These are phyloP conservation scores for Tolypeutes matacus DNA, from an alignment of 2,797 vertebrate species.

Conservation along the genomic window DNA sequence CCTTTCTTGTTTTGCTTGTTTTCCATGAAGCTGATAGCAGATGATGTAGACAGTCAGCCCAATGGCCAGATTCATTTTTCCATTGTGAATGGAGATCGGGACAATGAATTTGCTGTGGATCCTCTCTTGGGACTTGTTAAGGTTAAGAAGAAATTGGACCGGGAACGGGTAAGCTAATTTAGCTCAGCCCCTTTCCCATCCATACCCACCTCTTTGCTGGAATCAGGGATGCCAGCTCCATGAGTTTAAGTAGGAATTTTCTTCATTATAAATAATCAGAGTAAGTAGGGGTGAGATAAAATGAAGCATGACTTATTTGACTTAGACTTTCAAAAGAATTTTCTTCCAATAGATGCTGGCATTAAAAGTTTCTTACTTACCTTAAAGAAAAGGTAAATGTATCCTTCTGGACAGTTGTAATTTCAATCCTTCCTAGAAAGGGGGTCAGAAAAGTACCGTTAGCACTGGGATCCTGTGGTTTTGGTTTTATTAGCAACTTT, in stretches of 20 bases:
- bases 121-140: conserved; percentile 93
- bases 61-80: conserved; percentile 95
- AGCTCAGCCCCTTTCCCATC: conserved; percentile 2
- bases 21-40: conserved; percentile 92
- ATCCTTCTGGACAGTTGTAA: conserved; percentile 1
- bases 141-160: conserved; percentile 96
- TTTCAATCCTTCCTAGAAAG: neutral
- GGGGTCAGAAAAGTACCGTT: neutral
- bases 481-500: neutral
- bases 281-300: neutral
- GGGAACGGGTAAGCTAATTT: conserved; percentile 92
- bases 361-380: conserved; percentile 26
- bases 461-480: neutral
- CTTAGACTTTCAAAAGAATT: conserved; percentile 25
- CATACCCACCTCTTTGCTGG: neutral
- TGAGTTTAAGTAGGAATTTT: neutral
- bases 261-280: neutral
- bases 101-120: conserved; percentile 95
- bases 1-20: conserved; percentile 49
- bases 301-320: neutral
- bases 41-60: conserved; percentile 95
- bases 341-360: neutral
- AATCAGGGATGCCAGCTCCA: neutral
- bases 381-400: neutral
- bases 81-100: conserved; percentile 93